These are phyloP conservation scores for Loripinus fragilis DNA, from an alignment of 2,888 invertebrate species.

Conservation along the genomic window DNA sequence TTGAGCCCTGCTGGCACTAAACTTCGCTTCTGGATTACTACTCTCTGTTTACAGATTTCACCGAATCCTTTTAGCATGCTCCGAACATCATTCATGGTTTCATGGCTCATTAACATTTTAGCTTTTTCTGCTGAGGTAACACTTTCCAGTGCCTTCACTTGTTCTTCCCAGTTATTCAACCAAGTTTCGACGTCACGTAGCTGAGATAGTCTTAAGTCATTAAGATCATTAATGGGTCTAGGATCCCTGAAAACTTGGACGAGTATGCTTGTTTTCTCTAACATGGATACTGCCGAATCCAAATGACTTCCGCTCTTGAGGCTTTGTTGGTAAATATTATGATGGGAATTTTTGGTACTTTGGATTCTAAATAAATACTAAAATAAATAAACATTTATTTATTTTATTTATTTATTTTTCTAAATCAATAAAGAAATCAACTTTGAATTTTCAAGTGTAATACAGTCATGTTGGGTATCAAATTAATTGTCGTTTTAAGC, in stretches of 20 bases:
- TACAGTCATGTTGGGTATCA: too few species aligned
- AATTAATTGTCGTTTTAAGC: too few species aligned
- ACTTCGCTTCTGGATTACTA: constrained; percentile 32
- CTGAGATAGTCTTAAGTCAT: constrained; percentile 30
- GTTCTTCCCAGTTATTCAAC: constrained; percentile 28
- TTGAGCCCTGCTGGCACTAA: constrained; percentile 45
- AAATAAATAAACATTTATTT: too few species aligned
- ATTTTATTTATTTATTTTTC: too few species aligned
- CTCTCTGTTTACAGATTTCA: constrained; percentile 34
- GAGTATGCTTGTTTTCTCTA: constrained; percentile 31
- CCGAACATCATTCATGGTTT: constrained; percentile 39
- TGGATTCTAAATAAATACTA: too few species aligned
- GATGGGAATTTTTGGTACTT: too few species aligned
- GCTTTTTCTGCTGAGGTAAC: constrained; percentile 32
- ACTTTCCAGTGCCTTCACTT: background rate
- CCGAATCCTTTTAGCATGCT: constrained; percentile 41
- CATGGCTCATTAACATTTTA: constrained; percentile 43
- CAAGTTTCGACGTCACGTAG: constrained; percentile 26
- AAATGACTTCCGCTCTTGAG: constrained; percentile 32
- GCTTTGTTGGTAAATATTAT: constrained; percentile 27
- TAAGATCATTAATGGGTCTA: constrained; percentile 25
- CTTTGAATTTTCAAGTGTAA: too few species aligned
- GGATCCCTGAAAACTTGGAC: constrained; percentile 41
- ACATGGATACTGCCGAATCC: constrained; percentile 25
- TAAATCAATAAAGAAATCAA: too few species aligned